Evolutionary conservation across 92 coral and sea anemone genomes (phyloP).

Genomic region (Palythoa heliodiscus): DNA sequence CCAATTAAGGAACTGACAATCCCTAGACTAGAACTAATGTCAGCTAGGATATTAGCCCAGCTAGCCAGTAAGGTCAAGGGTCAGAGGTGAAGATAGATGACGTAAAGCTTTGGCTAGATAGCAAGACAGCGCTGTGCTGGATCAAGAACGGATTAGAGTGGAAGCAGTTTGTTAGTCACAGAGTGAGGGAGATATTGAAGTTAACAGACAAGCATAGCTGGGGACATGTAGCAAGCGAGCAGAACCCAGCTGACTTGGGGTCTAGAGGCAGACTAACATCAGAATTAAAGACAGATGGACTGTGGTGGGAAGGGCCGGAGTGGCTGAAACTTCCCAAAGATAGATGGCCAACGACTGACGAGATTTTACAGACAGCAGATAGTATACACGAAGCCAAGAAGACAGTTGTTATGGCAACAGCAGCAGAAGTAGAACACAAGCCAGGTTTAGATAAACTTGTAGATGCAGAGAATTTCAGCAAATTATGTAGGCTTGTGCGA

Average conservation of each 20-base stretch:
- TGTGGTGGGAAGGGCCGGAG: conserved; percentile 19
- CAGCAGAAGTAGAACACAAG: not conserved
- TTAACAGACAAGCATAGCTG: conserved; percentile 31
- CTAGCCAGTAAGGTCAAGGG: no score
- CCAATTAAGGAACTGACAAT: no score
- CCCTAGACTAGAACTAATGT: no score
- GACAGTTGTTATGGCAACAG: conserved; percentile 26
- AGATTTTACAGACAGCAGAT: not conserved
- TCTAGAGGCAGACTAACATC: conserved; percentile 13
- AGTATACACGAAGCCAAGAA: conserved; percentile 21
- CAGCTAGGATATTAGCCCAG: no score
- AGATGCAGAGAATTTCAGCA: conserved; percentile 37
- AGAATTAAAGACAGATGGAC: conserved; percentile 4
- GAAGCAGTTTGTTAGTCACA: conserved; percentile 48
- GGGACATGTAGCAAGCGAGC: conserved; percentile 45
- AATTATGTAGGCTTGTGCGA: conserved; percentile 5
- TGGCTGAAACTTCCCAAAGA: conserved; percentile 33
- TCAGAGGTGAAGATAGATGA: conserved; percentile 10
- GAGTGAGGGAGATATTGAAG: conserved; percentile 35
- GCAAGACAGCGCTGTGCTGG: conserved; percentile 54
- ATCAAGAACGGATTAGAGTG: conserved; percentile 21
- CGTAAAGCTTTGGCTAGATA: conserved; percentile 49
- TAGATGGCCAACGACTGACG: not conserved
- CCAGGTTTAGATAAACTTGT: not conserved
- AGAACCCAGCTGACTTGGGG: conserved; percentile 41